These are phyloP conservation scores for Pogonomyrmex barbatus DNA, from an alignment of 1,140 invertebrate species.

Conservation along the genomic window DNA sequence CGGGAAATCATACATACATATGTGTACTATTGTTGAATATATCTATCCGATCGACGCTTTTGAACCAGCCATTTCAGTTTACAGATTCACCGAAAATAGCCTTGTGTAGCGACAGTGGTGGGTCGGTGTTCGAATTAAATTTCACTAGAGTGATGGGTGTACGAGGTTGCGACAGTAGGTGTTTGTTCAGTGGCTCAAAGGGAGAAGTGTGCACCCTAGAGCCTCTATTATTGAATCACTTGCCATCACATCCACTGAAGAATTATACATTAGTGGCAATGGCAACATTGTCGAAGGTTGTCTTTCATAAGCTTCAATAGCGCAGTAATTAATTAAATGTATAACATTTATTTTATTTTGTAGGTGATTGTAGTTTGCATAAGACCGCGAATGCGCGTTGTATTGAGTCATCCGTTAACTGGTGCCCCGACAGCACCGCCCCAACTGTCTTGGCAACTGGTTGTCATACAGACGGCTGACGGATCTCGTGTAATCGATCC, in stretches of 20 bases:
- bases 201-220: constrained; percentile 97
- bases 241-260: constrained; percentile 90
- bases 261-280: constrained; percentile 94
- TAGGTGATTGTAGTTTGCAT: constrained; percentile 95
- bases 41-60: background rate
- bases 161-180: constrained; percentile 94
- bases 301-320: constrained; percentile 10
- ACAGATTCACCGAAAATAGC: constrained; percentile 92
- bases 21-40: background rate
- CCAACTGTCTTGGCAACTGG: constrained; percentile 96
- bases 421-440: constrained; percentile 91
- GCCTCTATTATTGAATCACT: constrained; percentile 91
- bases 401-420: constrained; percentile 89
- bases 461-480: constrained; percentile 92
- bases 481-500: constrained; percentile 92
- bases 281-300: constrained; percentile 95
- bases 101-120: constrained; percentile 96
- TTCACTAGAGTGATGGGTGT: constrained; percentile 96
- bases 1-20: background rate
- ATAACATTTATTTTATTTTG: constrained; percentile 20
- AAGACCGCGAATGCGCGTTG: constrained; percentile 90
- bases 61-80: constrained; percentile 84
- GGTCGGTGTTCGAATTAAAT: constrained; percentile 98
- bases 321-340: background rate
- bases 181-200: constrained; percentile 96